phyloP scores from a whole-genome alignment of 1,140 invertebrate genomes.

The Drosophila pandora region DNA sequence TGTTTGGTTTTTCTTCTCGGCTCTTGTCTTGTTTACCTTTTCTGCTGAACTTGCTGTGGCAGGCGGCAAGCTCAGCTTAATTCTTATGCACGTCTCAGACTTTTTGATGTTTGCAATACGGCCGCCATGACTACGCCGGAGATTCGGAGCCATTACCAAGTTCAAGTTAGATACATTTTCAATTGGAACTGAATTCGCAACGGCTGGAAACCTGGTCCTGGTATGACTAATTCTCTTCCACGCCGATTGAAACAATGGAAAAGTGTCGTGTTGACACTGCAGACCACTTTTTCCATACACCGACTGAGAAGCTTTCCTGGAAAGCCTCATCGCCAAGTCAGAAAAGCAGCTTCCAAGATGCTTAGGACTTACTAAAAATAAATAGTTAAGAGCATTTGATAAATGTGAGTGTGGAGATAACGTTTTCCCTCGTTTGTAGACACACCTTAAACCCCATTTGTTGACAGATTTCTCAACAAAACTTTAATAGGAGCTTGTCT shows the following conservation, averaged over 20 bases:
- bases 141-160: slow-evolving; percentile 52
- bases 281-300: neutral
- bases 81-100: slow-evolving; percentile 64
- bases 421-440: neutral
- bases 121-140: slow-evolving; percentile 33
- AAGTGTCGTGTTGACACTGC: slow-evolving; percentile 24
- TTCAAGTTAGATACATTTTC: slow-evolving; percentile 39
- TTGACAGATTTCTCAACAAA: slow-evolving; percentile 13
- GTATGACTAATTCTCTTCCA: slow-evolving; percentile 55
- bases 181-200: slow-evolving; percentile 36
- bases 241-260: slow-evolving; percentile 41
- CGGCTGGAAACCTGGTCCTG: neutral
- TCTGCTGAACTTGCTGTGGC: slow-evolving; percentile 45
- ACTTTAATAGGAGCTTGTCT: slow-evolving; percentile 18
- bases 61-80: slow-evolving; percentile 57
- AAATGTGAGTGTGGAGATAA: neutral
- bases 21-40: slow-evolving; percentile 55
- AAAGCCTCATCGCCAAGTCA: slow-evolving; percentile 34
- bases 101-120: slow-evolving; percentile 39
- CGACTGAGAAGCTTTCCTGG: slow-evolving; percentile 27
- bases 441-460: slow-evolving; percentile 20
- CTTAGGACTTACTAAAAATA: neutral
- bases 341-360: slow-evolving; percentile 1
- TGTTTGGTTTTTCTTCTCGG: slow-evolving; percentile 36
- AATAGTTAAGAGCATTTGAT: too few species aligned